phyloP scores from a whole-genome alignment of 2,113 vertebrate genomes.

The Paratilapia polleni region DNA sequence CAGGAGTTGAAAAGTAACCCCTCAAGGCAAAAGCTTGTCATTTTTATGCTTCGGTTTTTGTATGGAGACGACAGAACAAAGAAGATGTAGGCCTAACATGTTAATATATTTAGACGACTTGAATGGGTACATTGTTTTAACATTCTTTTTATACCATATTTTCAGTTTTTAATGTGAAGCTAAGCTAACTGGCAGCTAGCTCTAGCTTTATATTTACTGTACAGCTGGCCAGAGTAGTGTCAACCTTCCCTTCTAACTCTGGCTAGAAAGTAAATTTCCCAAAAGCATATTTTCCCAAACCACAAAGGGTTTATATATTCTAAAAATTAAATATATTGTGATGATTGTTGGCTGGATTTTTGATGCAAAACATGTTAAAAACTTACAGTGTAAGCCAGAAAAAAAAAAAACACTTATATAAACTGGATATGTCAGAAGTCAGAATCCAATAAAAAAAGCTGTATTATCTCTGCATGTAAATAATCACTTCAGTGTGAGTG shows the following conservation, averaged over 20 bases:
- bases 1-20: neutral
- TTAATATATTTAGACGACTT: neutral
- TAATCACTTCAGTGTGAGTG: conserved; percentile 64
- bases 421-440: conserved; percentile 56
- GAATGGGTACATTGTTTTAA: neutral
- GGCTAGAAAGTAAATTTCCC: neutral
- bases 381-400: conserved; percentile 67
- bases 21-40: neutral
- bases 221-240: neutral
- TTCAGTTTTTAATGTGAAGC: neutral
- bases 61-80: neutral
- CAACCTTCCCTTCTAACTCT: neutral
- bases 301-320: conserved; percentile 15
- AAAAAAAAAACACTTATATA: conserved; percentile 53
- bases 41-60: neutral
- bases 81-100: neutral
- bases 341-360: conserved; percentile 42
- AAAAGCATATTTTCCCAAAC: conserved; percentile 28
- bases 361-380: conserved; percentile 72
- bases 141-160: fast-evolving
- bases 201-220: neutral
- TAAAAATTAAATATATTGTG: conserved; percentile 31
- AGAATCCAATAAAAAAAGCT: conserved; percentile 30
- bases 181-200: neutral
- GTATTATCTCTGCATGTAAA: conserved; percentile 8